A percentile compares a stretch with the other conserved stretches of the same genome.
Conservation (phyloP, 2,888 invertebrate genomes). For the Tenthredo livida region DNA sequence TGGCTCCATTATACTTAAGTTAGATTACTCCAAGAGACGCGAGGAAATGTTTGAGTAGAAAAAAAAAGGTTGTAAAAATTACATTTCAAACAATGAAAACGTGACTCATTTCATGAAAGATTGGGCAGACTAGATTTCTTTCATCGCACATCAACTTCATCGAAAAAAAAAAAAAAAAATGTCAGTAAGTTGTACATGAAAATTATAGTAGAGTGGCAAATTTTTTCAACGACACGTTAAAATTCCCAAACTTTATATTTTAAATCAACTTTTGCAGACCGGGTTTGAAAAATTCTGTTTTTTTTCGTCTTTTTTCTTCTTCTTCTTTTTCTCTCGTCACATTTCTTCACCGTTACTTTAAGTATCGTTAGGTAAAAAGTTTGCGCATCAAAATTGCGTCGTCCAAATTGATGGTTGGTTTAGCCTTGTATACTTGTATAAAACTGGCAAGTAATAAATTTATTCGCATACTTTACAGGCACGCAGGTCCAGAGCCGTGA, state of each 20-base stretch:
- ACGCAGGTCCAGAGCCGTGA: neutral
- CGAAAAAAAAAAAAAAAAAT: neutral
- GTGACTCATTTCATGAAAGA: neutral
- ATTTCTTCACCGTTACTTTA: neutral
- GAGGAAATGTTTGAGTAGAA: neutral
- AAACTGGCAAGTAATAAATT: neutral
- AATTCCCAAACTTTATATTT: neutral
- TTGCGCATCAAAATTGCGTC: constrained; percentile 37
- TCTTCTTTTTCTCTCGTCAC: neutral
- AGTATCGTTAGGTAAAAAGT: constrained; percentile 33
- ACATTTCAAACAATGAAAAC: neutral
- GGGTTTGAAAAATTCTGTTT: neutral
- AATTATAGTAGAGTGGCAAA: neutral
- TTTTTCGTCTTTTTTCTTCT: neutral
- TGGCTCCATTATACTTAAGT: neutral
- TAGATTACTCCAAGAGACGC: neutral
- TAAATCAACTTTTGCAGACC: neutral
- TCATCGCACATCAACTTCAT: neutral
- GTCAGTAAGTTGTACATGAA: neutral
- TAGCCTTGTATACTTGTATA: neutral
- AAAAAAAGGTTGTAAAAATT: neutral
- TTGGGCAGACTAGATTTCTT: neutral
- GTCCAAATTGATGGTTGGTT: constrained; percentile 13
- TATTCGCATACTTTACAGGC: neutral
- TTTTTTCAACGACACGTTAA: neutral